Conservation (phyloP, 2,797 vertebrate species). For the Lepidocolaptes lacrymiger region DNA sequence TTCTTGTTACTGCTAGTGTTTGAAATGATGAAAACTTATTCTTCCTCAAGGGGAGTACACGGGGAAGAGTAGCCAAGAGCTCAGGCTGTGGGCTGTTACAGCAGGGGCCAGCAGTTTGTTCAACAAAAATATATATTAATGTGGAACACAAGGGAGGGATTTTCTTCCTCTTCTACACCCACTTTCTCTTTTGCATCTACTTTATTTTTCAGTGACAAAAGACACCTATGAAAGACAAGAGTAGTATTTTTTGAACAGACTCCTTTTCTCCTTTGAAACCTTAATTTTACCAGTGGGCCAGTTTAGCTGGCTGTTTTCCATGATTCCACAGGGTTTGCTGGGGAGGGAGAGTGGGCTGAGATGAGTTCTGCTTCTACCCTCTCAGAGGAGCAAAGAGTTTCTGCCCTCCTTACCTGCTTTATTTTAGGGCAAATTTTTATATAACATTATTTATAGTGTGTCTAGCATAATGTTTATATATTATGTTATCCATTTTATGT, state of each 20-base stretch:
- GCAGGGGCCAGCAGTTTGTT: not conserved
- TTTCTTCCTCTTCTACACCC: constrained; percentile 9
- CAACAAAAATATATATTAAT: constrained; percentile 10
- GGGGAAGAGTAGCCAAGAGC: constrained; percentile 16
- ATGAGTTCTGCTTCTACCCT: not conserved
- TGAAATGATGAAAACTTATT: constrained; percentile 48
- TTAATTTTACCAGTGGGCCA: not conserved
- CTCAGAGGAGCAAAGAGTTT: not conserved
- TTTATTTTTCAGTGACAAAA: not conserved
- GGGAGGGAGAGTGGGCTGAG: not conserved
- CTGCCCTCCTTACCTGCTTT: not conserved
- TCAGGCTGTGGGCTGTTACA: not conserved
- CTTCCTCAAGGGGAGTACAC: not conserved
- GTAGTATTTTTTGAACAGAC: not conserved
- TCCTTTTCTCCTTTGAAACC: not conserved
- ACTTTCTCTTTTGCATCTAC: not conserved
- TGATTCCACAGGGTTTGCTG: not conserved
- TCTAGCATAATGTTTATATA: not conserved
- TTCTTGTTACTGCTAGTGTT: constrained; percentile 52
- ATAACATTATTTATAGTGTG: not conserved
- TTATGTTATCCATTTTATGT: not conserved
- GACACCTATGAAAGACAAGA: not conserved
- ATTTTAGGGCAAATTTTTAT: not conserved
- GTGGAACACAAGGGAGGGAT: not conserved
- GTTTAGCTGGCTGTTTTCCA: not conserved